Percentiles rank a stretch among this genome's conserved stretches.
phyloP scores from a whole-genome alignment of 2,113 vertebrate genomes.

The Anarhynchus alexandrinus region DNA sequence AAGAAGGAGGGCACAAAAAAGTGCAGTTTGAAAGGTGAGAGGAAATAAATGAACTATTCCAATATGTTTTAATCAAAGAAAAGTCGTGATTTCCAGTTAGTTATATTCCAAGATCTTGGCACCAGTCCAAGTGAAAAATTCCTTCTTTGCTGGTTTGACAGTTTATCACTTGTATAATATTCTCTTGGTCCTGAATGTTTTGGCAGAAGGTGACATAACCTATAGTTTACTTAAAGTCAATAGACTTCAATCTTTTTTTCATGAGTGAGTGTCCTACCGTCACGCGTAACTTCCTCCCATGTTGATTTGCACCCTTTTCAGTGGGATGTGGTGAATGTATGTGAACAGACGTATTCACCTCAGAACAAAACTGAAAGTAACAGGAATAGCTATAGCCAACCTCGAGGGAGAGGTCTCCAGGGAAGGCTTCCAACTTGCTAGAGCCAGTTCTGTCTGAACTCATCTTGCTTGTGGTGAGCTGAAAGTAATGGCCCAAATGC shows the following conservation, averaged over 20 bases:
- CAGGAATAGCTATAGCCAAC: neutral
- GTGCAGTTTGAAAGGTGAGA: slow-evolving; percentile 95
- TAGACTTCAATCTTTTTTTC: neutral
- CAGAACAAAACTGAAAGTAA: neutral
- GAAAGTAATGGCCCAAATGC: neutral
- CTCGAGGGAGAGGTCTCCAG: neutral
- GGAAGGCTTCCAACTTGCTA: neutral
- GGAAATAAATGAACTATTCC: neutral
- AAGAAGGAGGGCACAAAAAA: slow-evolving; percentile 95
- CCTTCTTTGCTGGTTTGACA: neutral
- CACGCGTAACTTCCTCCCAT: neutral
- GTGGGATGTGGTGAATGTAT: neutral
- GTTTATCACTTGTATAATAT: neutral
- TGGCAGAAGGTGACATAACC: neutral
- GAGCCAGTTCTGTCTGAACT: neutral
- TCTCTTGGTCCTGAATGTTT: neutral
- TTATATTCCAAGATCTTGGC: neutral
- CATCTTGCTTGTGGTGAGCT: neutral
- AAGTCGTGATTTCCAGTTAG: neutral
- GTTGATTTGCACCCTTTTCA: neutral
- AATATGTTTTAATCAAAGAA: neutral
- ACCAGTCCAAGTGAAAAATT: neutral
- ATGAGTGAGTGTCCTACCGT: neutral
- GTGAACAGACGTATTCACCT: neutral
- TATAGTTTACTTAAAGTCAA: neutral